Conservation (phyloP, 2,888 invertebrate species). For the Eubasilissa splendida region DNA sequence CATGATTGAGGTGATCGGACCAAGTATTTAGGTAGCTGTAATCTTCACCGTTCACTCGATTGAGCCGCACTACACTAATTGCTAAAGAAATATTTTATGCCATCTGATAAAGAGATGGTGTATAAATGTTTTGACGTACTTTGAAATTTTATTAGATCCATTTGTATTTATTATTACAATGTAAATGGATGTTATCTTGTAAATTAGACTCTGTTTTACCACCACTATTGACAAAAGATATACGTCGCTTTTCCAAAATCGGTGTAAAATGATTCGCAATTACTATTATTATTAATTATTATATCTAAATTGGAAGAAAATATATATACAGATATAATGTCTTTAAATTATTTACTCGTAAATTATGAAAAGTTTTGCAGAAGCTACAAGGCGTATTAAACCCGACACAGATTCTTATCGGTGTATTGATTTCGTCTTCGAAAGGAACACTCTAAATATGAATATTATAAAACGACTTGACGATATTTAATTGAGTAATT, state of each 20-base stretch:
- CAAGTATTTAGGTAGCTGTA: conserved; percentile 37
- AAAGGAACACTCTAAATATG: conserved; percentile 42
- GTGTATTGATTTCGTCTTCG: conserved; percentile 29
- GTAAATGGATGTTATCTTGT: conserved; percentile 46
- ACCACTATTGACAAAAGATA: conserved; percentile 31
- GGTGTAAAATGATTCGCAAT: conserved; percentile 47
- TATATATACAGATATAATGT: conserved; percentile 49
- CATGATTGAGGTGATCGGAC: conserved; percentile 49
- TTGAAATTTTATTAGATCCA: conserved; percentile 49
- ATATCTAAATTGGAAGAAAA: conserved; percentile 50
- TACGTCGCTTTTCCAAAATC: conserved; percentile 35
- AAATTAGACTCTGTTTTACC: conserved; percentile 40
- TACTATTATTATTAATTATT: conserved; percentile 47
- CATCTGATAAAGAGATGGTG: conserved; percentile 44
- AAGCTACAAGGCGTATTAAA: conserved; percentile 33
- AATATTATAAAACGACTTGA: conserved; percentile 43
- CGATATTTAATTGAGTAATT: conserved; percentile 47
- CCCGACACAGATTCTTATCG: conserved; percentile 6
- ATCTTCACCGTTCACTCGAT: background rate
- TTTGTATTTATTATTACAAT: conserved; percentile 50
- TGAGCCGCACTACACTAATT: background rate
- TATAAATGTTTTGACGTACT: conserved; percentile 49
- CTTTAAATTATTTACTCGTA: conserved; percentile 50
- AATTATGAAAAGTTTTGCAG: conserved; percentile 45
- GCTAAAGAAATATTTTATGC: conserved; percentile 40